Evolutionary conservation across 1,140 invertebrate genomes (phyloP), one percentile per base, ranked within the genome.

Genomic region (Palaemon carinicauda): DNA sequence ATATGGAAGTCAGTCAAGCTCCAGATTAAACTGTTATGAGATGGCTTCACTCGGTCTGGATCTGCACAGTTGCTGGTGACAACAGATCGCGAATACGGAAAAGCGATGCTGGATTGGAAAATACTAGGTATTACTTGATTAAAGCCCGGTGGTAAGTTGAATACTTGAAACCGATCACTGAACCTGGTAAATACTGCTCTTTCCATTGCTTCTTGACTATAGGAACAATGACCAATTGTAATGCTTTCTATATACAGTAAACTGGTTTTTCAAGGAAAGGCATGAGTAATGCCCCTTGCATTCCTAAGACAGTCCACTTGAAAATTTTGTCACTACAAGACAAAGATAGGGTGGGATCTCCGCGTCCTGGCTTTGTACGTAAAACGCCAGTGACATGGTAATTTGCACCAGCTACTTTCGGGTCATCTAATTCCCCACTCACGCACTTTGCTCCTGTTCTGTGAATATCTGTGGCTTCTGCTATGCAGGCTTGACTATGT

Each of bases 311-410:
- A 91, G 95, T 95, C 97, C 97, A 99, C 85, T 95, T 95, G 10
- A 96, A 94, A 2, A 98, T 92, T 93, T 98, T 99, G 92, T 99
- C 97, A 91, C 96, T 98, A 91, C 97, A 98, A 1, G 96, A 98
- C 87, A 98, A 94, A 54, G 96, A 98, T 17, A 96, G 90, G 1
- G 98, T 98, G 65, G 94, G 95, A 91, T 97, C 95, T 0, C 98
- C 98, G 90, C 97, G 92, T 0, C 98, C 98, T 69, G 98, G 98
- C 92, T 99, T 99, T 3, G 95, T 98, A 75, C 97, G 93, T 12
- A 98, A 93, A 54, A 94, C 94, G 24, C 96, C 96, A 19, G 90
- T 84, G 1, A 94, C 90, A 90, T 97, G 96, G 91, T 96, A 97
- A 33, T 93, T 91, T 12, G 87, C 60, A 14, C 95, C 96, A 50